These are phyloP conservation scores for Diplosoma virens DNA, from an alignment of 23 tunicate species.

Conservation along the genomic window DNA sequence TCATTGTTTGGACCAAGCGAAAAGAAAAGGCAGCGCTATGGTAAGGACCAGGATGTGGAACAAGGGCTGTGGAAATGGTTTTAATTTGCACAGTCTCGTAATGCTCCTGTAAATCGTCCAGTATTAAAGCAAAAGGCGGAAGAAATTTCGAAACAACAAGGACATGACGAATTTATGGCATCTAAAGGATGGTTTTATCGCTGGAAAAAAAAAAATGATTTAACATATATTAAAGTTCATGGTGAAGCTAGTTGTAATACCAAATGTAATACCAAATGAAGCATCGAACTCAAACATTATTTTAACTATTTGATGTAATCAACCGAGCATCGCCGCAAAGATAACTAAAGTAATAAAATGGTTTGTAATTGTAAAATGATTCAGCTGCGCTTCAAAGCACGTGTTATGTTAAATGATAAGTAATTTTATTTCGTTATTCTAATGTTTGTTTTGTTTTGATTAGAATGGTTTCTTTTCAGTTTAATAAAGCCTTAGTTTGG, in stretches of 20 bases:
- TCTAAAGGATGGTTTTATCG: slow-evolving; percentile 7
- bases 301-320: no score
- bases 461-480: no score
- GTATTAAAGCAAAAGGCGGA: background rate
- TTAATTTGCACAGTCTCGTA: no score
- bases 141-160: no score
- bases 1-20: background rate
- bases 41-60: background rate
- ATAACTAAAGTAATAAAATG: no score
- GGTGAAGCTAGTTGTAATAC: no score
- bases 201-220: background rate
- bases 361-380: background rate
- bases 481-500: no score
- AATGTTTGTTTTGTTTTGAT: no score
- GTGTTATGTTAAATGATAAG: background rate
- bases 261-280: background rate
- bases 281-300: background rate
- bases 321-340: no score
- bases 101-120: background rate
- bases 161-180: background rate
- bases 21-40: background rate
- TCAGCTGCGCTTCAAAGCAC: background rate
- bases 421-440: no score
- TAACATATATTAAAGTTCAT: background rate
- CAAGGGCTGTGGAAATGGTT: background rate